These are phyloP conservation scores for Aphidius colemani DNA, from an alignment of 2,888 invertebrate genomes.

Conservation along the genomic window DNA sequence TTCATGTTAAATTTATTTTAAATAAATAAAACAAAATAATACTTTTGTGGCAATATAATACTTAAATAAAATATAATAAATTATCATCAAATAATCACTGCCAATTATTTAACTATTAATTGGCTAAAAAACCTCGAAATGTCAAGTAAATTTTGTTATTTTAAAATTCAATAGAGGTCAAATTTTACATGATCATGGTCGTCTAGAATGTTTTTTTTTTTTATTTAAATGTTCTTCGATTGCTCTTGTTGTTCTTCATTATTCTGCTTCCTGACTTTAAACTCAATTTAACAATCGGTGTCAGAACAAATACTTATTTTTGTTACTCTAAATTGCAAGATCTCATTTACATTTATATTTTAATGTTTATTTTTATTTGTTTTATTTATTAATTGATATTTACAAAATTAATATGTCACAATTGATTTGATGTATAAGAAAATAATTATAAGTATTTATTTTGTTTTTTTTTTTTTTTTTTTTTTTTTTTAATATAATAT, in stretches of 20 bases:
- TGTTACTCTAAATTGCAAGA: constrained; percentile 6
- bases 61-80: background rate
- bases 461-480: no score
- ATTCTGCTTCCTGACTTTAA: constrained; percentile 3
- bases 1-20: no score
- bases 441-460: background rate
- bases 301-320: constrained; percentile 20
- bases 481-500: no score
- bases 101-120: constrained; percentile 38
- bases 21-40: no score
- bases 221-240: constrained; percentile 5
- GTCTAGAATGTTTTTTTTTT: constrained; percentile 43
- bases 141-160: constrained; percentile 21
- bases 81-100: constrained; percentile 23
- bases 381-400: background rate
- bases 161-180: constrained; percentile 43
- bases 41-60: no score
- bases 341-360: background rate
- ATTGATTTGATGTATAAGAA: no score
- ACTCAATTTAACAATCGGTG: constrained; percentile 20
- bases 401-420: no score
- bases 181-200: constrained; percentile 65
- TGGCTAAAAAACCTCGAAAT: constrained; percentile 31
- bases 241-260: background rate
- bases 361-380: constrained; percentile 14